Conservation (phyloP, 2,113 vertebrate species). For the Aspiorhynchus laticeps region DNA sequence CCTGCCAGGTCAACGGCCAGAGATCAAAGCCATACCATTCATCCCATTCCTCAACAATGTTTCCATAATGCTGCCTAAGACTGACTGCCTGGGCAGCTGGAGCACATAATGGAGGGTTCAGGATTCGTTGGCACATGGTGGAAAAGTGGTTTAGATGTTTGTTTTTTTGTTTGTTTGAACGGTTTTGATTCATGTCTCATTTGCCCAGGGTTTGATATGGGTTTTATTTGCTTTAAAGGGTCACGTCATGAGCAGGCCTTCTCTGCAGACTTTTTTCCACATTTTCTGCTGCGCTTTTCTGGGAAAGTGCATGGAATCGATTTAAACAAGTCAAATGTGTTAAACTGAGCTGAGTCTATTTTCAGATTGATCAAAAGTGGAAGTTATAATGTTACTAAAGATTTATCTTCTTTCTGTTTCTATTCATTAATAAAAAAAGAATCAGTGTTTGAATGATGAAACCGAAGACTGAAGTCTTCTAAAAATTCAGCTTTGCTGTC, state of each 20-base stretch:
- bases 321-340: not conserved
- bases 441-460: not conserved
- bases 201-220: not conserved
- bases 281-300: not conserved
- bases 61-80: conserved; percentile 30
- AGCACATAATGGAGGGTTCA: not conserved
- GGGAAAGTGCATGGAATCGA: not conserved
- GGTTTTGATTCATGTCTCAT: not conserved
- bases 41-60: conserved; percentile 36
- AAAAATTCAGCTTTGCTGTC: not conserved
- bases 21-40: conserved; percentile 53
- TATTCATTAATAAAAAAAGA: not conserved
- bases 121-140: not conserved
- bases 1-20: conserved; percentile 50
- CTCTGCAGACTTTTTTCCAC: not conserved
- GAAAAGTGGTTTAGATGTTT: conserved; percentile 21
- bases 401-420: not conserved
- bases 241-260: not conserved
- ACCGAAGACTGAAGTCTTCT: not conserved
- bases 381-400: not conserved
- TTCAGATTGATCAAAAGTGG: not conserved
- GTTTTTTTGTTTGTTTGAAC: conserved; percentile 9
- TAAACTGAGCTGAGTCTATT: not conserved
- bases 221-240: not conserved
- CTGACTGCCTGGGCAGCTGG: conserved; percentile 16